These are phyloP conservation scores for Sebastes hubbsi DNA, from an alignment of 2,797 vertebrate genomes.

Conservation along the genomic window DNA sequence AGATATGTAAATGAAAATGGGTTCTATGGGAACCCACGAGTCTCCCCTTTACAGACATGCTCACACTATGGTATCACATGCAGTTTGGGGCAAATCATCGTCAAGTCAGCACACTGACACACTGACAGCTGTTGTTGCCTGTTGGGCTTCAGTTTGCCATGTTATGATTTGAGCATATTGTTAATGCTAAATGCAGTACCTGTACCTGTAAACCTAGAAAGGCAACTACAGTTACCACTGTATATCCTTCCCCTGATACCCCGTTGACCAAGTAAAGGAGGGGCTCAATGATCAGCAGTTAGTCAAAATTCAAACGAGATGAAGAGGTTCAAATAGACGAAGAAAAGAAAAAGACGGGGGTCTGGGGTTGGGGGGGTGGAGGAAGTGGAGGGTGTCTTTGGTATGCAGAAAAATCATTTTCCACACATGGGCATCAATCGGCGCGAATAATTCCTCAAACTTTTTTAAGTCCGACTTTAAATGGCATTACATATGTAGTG, in stretches of 20 bases:
- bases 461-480: conserved; percentile 95
- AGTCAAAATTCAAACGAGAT: conserved; percentile 37
- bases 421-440: conserved; percentile 91
- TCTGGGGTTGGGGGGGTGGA: neutral
- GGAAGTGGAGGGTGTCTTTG: conserved; percentile 45
- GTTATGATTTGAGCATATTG: too few relatives aligned
- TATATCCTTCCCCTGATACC: neutral
- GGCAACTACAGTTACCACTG: neutral
- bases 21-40: too few relatives aligned
- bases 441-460: conserved; percentile 91
- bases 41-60: too few relatives aligned
- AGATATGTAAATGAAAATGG: too few relatives aligned
- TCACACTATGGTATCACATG: too few relatives aligned
- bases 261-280: neutral
- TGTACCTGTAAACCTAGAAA: neutral
- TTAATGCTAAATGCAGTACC: too few relatives aligned
- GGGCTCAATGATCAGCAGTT: conserved; percentile 9
- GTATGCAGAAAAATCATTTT: conserved; percentile 82
- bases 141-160: too few relatives aligned
- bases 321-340: conserved; percentile 15
- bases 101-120: too few relatives aligned
- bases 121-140: too few relatives aligned
- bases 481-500: conserved; percentile 96
- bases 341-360: neutral
- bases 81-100: too few relatives aligned